Conservation (phyloP, 2,113 vertebrate species). For the Indicator indicator region DNA sequence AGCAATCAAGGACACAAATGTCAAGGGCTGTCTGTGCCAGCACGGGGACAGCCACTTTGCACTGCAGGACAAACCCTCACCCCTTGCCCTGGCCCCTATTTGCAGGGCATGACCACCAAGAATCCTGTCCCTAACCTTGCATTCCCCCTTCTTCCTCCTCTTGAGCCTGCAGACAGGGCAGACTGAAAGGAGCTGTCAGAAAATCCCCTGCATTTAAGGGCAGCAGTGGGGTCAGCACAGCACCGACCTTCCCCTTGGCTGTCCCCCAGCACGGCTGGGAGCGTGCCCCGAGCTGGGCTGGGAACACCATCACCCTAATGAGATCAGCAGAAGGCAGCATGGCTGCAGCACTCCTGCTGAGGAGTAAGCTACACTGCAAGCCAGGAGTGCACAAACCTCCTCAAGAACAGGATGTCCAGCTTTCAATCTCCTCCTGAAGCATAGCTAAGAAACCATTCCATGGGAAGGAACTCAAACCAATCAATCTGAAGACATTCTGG, state of each 20-base stretch:
- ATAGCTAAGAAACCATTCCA: not conserved
- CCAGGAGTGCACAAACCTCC: slow-evolving; percentile 18
- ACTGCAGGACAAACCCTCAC: fast-evolving
- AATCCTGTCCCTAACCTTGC: not conserved
- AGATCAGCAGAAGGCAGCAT: not conserved
- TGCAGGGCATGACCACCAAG: fast-evolving
- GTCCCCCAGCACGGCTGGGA: not conserved
- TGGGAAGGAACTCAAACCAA: not conserved
- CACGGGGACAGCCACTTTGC: too few species aligned
- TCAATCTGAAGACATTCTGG: not conserved
- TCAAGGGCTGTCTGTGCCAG: fast-evolving
- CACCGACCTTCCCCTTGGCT: not conserved
- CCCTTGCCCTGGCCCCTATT: not conserved
- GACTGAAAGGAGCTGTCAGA: not conserved
- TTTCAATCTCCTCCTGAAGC: not conserved
- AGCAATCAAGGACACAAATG: not conserved
- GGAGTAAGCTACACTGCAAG: not conserved
- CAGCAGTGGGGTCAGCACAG: not conserved
- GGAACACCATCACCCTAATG: not conserved
- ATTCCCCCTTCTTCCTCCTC: not conserved
- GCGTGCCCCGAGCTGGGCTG: not conserved
- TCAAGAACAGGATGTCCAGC: slow-evolving; percentile 4
- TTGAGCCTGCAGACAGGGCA: not conserved
- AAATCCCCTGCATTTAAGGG: not conserved
- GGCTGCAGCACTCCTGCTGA: not conserved